phyloP scores from a whole-genome alignment of 2,888 invertebrate species.

The Patella pellucida region DNA sequence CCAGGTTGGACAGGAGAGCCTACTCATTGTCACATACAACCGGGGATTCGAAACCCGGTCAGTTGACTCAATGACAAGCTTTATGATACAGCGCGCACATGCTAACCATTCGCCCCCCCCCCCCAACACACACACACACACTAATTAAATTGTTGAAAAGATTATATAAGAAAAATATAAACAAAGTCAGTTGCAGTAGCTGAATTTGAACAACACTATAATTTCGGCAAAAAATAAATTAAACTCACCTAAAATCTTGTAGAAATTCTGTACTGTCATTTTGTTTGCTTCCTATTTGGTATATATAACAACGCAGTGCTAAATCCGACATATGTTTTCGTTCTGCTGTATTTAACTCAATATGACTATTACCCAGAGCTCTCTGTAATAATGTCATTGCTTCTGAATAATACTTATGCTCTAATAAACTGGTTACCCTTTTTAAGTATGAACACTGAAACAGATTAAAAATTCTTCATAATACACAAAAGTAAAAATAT shows the following conservation, averaged over 20 bases:
- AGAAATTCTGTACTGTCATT: slow-evolving; percentile 6
- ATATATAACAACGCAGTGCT: slow-evolving; percentile 78
- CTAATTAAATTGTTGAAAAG: too few relatives aligned
- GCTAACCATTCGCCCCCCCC: too few relatives aligned
- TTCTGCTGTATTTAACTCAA: slow-evolving; percentile 75
- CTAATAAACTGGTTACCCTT: slow-evolving; percentile 77
- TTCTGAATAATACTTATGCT: slow-evolving; percentile 77
- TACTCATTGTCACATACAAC: too few relatives aligned
- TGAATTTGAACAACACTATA: too few relatives aligned
- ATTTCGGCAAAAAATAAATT: too few relatives aligned
- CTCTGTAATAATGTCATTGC: slow-evolving; percentile 75
- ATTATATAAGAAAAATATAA: background rate
- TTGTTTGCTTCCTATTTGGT: slow-evolving; percentile 72
- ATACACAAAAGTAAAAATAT: too few relatives aligned
- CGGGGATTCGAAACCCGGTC: too few relatives aligned
- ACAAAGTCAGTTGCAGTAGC: background rate
- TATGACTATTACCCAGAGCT: slow-evolving; percentile 75
- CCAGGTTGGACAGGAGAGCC: too few relatives aligned
- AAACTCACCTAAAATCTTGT: slow-evolving; percentile 21
- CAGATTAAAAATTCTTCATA: too few relatives aligned
- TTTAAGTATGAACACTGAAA: slow-evolving; percentile 75
- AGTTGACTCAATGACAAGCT: too few relatives aligned
- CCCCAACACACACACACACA: too few relatives aligned
- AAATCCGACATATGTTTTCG: slow-evolving; percentile 79
- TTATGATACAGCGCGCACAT: too few relatives aligned